Percentiles rank a stretch among this genome's conserved stretches.
Evolutionary conservation across 2,113 vertebrate species (phyloP).

Genomic region (Craseonycteris thonglongyai): DNA sequence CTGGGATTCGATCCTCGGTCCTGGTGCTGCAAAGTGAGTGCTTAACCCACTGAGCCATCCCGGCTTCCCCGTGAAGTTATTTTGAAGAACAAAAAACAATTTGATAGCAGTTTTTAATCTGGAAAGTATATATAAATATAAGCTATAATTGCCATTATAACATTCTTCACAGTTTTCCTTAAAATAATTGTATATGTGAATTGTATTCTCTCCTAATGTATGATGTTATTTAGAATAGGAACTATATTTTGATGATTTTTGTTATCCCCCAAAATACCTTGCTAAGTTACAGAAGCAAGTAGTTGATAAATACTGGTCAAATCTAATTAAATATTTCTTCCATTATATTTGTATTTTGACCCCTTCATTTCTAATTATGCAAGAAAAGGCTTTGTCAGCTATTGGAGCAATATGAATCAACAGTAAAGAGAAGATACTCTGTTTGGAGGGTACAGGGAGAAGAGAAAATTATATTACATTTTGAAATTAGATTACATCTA

Average conservation of each 20-base stretch:
- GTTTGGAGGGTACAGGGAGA: background rate
- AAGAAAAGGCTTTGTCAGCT: background rate
- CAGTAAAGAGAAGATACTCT: background rate
- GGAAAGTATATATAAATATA: background rate
- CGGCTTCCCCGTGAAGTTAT: background rate
- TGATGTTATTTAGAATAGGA: background rate
- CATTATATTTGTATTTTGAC: background rate
- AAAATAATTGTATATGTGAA: background rate
- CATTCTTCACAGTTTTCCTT: background rate
- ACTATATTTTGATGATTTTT: background rate
- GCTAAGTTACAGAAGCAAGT: background rate
- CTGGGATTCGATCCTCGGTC: too few species aligned
- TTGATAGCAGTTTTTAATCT: background rate
- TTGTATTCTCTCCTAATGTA: background rate
- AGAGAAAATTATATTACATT: background rate
- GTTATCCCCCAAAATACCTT: background rate
- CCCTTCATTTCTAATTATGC: conserved; percentile 16
- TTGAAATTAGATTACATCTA: background rate
- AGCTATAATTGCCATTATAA: background rate
- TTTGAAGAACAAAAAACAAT: background rate
- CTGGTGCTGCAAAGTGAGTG: too few species aligned
- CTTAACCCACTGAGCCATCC: too few species aligned
- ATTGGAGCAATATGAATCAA: background rate
- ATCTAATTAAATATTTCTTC: conserved; percentile 9
- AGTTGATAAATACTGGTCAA: background rate